Evolutionary conservation across 2,888 invertebrate genomes (phyloP).

Genomic region (Lordiphosa andalusiaca): DNA sequence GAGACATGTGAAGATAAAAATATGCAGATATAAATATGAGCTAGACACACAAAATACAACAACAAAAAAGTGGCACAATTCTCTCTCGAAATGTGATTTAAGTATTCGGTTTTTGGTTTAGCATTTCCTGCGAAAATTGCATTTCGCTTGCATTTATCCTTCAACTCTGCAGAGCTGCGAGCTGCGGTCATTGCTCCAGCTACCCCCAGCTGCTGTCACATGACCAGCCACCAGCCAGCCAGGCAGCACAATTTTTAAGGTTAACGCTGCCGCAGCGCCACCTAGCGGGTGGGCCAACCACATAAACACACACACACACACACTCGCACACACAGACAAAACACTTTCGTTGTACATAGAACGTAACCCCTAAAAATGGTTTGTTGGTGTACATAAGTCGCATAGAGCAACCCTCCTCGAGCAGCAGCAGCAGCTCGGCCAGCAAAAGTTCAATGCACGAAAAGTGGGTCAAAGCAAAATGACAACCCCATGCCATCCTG

Average conservation of each 20-base stretch:
- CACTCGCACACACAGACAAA: conserved; percentile 12
- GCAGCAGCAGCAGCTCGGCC: conserved; percentile 4
- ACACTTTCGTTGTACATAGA: conserved; percentile 41
- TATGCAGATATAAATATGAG: conserved; percentile 45
- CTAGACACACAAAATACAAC: conserved; percentile 14
- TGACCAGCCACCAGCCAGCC: conserved; percentile 36
- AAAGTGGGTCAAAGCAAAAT: conserved; percentile 80
- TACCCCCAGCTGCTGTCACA: conserved; percentile 36
- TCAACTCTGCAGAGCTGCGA: conserved; percentile 70
- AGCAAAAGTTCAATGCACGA: conserved; percentile 71
- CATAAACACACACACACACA: conserved; percentile 3
- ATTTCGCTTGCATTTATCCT: conserved; percentile 59
- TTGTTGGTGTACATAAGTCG: conserved; percentile 25
- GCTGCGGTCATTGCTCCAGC: conserved; percentile 75
- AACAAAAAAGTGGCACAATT: conserved; percentile 13
- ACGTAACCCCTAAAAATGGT: conserved; percentile 68
- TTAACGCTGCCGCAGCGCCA: conserved; percentile 57
- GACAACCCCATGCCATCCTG: conserved; percentile 54
- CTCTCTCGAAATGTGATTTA: conserved; percentile 7
- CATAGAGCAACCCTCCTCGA: conserved; percentile 5
- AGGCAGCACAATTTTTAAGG: conserved; percentile 53
- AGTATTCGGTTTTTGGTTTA: not conserved
- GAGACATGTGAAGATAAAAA: conserved; percentile 46
- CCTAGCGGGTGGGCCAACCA: conserved; percentile 49
- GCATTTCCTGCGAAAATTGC: conserved; percentile 29